Evolutionary conservation across 2,888 invertebrate genomes (phyloP).

Genomic region (Suillia variegata): DNA sequence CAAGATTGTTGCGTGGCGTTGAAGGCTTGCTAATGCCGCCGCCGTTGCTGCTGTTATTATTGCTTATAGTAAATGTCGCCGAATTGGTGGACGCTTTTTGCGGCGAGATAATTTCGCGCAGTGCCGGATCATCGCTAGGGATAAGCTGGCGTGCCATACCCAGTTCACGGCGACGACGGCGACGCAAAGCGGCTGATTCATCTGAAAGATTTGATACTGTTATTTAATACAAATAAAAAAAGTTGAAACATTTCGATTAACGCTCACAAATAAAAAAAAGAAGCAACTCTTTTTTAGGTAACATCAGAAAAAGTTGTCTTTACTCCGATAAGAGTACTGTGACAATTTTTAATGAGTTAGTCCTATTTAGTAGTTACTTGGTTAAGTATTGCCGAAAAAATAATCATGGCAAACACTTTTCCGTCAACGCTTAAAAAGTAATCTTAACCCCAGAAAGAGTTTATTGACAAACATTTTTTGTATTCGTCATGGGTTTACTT

Average conservation of each 20-base stretch:
- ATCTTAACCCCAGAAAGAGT: no score
- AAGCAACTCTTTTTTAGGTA: background rate
- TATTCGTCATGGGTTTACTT: no score
- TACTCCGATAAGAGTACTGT: no score
- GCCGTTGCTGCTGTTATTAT: constrained; percentile 22
- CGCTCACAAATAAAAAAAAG: no score
- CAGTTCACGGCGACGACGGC: constrained; percentile 58
- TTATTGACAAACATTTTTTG: no score
- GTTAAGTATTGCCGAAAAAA: no score
- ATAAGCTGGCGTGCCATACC: constrained; percentile 56
- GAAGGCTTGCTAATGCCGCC: constrained; percentile 23
- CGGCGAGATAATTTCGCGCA: constrained; percentile 52
- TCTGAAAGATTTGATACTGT: constrained; percentile 59
- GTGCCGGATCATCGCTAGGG: constrained; percentile 50
- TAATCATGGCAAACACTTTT: no score
- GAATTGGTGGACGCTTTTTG: constrained; percentile 34
- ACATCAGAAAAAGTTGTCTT: background rate
- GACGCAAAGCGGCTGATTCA: constrained; percentile 56
- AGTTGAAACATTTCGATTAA: no score
- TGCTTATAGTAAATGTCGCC: background rate
- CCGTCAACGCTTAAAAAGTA: no score
- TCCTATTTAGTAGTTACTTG: no score
- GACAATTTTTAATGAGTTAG: no score
- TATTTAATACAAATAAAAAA: no score
- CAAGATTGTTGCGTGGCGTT: constrained; percentile 40